Evolutionary conservation across 1,140 invertebrate genomes (phyloP), one percentile per base, ranked within the genome.

Genomic region (Psilanteris sp.): DNA sequence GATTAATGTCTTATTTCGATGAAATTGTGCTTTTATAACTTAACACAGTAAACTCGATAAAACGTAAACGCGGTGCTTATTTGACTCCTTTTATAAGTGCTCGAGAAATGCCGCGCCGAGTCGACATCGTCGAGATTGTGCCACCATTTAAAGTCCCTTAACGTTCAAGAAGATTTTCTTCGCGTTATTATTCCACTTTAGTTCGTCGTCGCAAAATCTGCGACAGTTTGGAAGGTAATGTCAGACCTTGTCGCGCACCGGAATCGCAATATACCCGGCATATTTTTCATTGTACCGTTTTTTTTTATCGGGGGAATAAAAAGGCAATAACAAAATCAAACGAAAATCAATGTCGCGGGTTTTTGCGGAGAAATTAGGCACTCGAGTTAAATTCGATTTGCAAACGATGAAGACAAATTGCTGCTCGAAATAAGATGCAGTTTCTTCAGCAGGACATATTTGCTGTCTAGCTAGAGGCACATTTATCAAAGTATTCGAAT

Each of bases 91-190:
- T 46, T 61, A 16, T 20, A 61, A 61, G 22, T 36, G 22, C 24
- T 20, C 9, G 0, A n/a, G 20, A 36, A 61, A 46, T 46, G 29
- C 16, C 20, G 50, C 32, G n/a, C n/a, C n/a, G n/a, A n/a, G n/a
- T n/a, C 27, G 44, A 22, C 43, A 29, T 50, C 16, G 41, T 36
- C 50, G 27, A 48, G 50, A 55, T 55, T 55, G 39, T 34, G 48
- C 46, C 46, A 55, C 50, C 62, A 48, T 67, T 67, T 67, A 48
- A 46, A 67, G 32, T 67, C 39, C 37, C 20, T 52, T 52, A 52
- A 44, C 32, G 59, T 62, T 41, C 24, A 26, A 34, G 29, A 54
- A 52, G 26, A 52, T 41, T 54, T 15, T 29, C 48, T 18, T 29
- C 10, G 27, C 6, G 39, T 66, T 66, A 66, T 54, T 66, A 54